Evolutionary conservation across 2,888 invertebrate genomes (phyloP), one percentile per base, ranked within the genome.

Genomic region (Ennomos fuscantarius): DNA sequence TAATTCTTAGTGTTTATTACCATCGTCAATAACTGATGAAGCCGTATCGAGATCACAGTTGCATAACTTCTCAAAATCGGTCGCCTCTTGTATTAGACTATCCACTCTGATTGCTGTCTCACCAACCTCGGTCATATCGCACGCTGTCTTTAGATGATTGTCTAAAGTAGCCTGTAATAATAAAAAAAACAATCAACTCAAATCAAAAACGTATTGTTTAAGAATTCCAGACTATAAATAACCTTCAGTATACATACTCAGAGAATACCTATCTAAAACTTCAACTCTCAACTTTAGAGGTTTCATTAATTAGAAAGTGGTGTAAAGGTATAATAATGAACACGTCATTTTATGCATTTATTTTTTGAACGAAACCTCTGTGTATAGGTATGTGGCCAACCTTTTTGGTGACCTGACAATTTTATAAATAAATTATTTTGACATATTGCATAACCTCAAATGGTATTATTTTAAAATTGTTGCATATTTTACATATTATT

Each of bases 101-200:
- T 97, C 96, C 6, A 97, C 96, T 71, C 96, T 94, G 46, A 92
- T 92, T 36, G 96, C 95, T n/a, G 96, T 96, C 82, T 98, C 98
- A 6, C 98, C 98, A 55, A 97, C 94, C 84, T 98, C 98, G 1
- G 95, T 96, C 96, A 97, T 96, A 69, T 96, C 96, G 60, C 95
- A 94, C 43, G 96, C 94, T 47, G 93, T 93, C 90, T 96, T 96
- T 72, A 97, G 87, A 87, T 97, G 96, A 49, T 93, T 93, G 84
- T 97, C 97, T 86, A 97, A 95, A 80, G 94, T 95, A 51, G 93
- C 93, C 95, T 95, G 76, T 47, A 84, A 82, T 73, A 65, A 69
- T 63, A 64, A 48, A 60, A 60, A 65, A 55, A 49, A 36, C 13
- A 39, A 37, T 11, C n/a, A 11, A 42, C 15, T 15, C 3, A 15